Evolutionary conservation across 2,797 vertebrate species (phyloP).

Genomic region (Oceanodroma leucorhoa): DNA sequence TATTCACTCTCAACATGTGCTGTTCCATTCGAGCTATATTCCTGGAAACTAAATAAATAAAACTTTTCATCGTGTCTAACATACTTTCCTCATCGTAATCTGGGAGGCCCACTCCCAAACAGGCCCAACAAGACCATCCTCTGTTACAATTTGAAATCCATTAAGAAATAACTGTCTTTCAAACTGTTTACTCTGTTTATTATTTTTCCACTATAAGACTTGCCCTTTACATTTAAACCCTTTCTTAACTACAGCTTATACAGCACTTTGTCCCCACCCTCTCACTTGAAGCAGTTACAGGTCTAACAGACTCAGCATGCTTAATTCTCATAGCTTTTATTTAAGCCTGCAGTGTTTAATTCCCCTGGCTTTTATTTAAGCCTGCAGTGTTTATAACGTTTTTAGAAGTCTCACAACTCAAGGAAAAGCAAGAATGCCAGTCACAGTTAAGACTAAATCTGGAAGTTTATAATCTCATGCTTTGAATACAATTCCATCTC

Average conservation of each 20-base stretch:
- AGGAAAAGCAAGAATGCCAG: neutral
- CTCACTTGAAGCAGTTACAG: neutral
- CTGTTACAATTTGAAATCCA: neutral
- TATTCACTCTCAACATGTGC: conserved; percentile 92
- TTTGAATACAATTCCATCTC: neutral
- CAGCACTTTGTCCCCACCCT: neutral
- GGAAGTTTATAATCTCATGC: neutral
- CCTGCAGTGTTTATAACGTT: neutral
- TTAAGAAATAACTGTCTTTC: neutral
- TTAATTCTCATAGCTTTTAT: neutral
- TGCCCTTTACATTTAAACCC: neutral
- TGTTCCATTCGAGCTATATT: conserved; percentile 83
- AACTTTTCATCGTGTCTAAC: neutral
- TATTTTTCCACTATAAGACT: neutral
- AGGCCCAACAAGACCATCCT: neutral
- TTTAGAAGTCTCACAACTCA: neutral
- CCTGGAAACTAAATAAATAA: conserved; percentile 85
- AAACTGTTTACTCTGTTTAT: neutral
- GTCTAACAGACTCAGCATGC: neutral
- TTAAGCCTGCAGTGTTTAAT: neutral
- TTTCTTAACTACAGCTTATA: neutral
- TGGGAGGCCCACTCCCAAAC: neutral
- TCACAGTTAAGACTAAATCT: neutral
- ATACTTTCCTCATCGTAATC: neutral
- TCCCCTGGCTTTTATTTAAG: neutral